Base-by-base conservation (phyloP, 2,113 vertebrate species). In the Sisor rabdophorus region DNA sequence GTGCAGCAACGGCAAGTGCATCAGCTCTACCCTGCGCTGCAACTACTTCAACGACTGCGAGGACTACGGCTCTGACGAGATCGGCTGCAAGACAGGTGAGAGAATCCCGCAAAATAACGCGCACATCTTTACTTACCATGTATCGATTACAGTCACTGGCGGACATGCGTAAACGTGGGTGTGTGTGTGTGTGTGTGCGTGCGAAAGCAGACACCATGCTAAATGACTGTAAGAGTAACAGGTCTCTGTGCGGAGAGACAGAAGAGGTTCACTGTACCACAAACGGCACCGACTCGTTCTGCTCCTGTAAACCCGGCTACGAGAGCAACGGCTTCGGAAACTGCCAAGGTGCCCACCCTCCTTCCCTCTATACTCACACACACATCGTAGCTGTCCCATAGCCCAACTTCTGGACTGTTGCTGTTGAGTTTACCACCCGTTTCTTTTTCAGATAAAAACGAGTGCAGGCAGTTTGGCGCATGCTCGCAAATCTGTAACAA, bases 401-500 rank as follows among this genome's bases (percentile, higher is more conserved):
- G 15, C 17, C 22, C 1, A 28, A 10, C 8, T 10, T 15, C 44
- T 26, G 22, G 15, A 48, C 3, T 15, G 30, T 11, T 67, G 36
- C 13, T 2, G 44, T 53, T 53, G 4, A 48, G 20, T 26, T 73
- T 12, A 64, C 12, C 11, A 11, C 7, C 4, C 52, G 28, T 63
- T 28, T 6, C 55, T 20, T 26, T 86, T 73, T 68, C 76, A 99
- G 97, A 99, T 54, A 88, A 95, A 84, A 97, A 99, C 0, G 97
- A 99, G 86, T 99, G 97, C 86, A 87, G 91, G 68, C 91, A 89
- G 76, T 98, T 98, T 0, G 95, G 94, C 20, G 88, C 92, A 59
- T 99, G 97, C 87, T 98, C 96, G 0, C 97, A 99, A 73, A 89
- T 97, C 80, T 99, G 97, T 87, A 98, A 99, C 91, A 99, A 98